Percentiles rank a stretch among this genome's conserved stretches.
Evolutionary conservation across 2,888 invertebrate species (phyloP).

Genomic region (Drosophila longiperda): DNA sequence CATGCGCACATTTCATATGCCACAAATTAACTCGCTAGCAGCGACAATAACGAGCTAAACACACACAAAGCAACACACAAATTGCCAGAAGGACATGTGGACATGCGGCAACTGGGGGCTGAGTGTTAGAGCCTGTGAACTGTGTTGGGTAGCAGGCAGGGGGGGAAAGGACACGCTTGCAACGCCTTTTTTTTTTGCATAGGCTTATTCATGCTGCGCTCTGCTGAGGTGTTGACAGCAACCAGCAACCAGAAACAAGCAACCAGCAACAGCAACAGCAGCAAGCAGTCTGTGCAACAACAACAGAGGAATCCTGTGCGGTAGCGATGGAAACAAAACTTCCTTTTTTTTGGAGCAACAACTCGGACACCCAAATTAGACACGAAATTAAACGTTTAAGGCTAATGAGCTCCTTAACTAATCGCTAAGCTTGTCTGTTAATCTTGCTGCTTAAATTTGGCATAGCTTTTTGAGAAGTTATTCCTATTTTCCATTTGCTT

Average conservation of each 20-base stretch:
- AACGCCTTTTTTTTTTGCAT: constrained; percentile 18
- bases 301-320: background rate
- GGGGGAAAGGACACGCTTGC: constrained; percentile 21
- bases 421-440: background rate
- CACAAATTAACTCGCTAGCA: constrained; percentile 75
- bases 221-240: constrained; percentile 56
- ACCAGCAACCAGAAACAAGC: constrained; percentile 4
- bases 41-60: constrained; percentile 59
- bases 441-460: background rate
- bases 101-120: constrained; percentile 10
- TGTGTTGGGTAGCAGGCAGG: background rate
- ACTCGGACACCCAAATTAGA: background rate
- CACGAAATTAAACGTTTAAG: background rate
- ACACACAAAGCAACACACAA: constrained; percentile 36
- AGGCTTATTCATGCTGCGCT: constrained; percentile 17
- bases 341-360: background rate
- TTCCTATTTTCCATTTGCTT: background rate
- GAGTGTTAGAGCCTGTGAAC: background rate
- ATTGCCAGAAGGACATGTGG: constrained; percentile 45
- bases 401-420: background rate
- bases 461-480: background rate
- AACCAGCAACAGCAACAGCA: constrained; percentile 1
- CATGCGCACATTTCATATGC: constrained; percentile 70
- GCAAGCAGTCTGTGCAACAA: background rate
- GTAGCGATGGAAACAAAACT: constrained; percentile 1